phyloP scores from a whole-genome alignment of 2,113 vertebrate species.

The Brachyistius frenatus region DNA sequence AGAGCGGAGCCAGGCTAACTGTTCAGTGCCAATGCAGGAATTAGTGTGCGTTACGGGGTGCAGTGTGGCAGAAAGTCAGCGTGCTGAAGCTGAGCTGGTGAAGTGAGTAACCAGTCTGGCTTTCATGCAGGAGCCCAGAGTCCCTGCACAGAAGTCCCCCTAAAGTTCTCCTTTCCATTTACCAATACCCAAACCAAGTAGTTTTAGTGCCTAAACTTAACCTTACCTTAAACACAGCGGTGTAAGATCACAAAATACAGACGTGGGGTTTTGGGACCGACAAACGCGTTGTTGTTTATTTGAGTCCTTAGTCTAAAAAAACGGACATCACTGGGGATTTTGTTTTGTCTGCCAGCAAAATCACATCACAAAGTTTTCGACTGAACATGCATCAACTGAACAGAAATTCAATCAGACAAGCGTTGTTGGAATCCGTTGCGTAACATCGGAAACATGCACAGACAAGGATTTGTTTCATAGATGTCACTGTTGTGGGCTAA shows the following conservation, averaged over 20 bases:
- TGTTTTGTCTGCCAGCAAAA: no score
- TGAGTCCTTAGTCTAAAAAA: no score
- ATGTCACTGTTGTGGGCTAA: slow-evolving; percentile 30
- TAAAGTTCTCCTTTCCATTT: no score
- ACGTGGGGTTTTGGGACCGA: no score
- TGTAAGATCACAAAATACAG: no score
- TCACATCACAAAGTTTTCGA: neutral
- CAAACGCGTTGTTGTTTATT: no score
- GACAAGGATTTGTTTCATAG: slow-evolving; percentile 23
- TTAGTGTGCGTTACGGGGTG: neutral
- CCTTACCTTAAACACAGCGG: no score
- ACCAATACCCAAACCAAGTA: no score
- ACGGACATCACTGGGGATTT: neutral
- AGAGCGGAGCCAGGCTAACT: neutral
- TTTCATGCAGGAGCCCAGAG: no score
- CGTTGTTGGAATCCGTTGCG: neutral
- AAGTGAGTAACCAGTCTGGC: no score
- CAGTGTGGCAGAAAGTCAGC: neutral
- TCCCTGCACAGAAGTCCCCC: no score
- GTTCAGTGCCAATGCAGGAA: neutral
- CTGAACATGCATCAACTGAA: neutral
- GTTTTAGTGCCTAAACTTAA: no score
- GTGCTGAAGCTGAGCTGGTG: neutral
- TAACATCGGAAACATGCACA: slow-evolving; percentile 8
- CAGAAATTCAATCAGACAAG: neutral